Evolutionary conservation across 2,888 invertebrate species (phyloP).

Genomic region (Sycophila texana): DNA sequence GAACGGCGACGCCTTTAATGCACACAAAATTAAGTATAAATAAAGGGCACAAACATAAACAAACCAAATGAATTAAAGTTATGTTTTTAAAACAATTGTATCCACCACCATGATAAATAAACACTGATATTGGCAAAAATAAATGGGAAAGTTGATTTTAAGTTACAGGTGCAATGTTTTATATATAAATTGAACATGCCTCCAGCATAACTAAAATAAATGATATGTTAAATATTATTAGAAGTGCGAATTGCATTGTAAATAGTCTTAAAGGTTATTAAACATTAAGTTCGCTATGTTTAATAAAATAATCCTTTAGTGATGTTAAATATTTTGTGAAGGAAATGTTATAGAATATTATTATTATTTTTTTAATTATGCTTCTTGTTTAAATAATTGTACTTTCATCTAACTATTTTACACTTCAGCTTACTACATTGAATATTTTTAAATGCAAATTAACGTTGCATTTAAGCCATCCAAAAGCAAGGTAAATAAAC

Average conservation of each 20-base stretch:
- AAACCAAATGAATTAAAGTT: constrained; percentile 6
- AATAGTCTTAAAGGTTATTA: neutral
- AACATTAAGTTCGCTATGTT: neutral
- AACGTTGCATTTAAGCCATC: constrained; percentile 46
- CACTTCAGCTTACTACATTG: constrained; percentile 25
- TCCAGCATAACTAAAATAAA: constrained; percentile 12
- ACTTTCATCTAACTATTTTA: neutral
- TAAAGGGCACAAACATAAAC: constrained; percentile 29
- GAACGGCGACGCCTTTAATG: neutral
- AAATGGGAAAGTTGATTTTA: constrained; percentile 29
- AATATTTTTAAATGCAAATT: constrained; percentile 19
- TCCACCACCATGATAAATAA: constrained; percentile 48
- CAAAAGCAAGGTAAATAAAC: constrained; percentile 36
- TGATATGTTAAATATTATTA: constrained; percentile 16
- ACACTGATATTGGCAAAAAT: constrained; percentile 21
- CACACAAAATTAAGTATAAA: neutral
- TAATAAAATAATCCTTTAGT: neutral
- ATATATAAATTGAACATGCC: constrained; percentile 34
- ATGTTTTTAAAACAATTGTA: constrained; percentile 35
- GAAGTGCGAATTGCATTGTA: neutral
- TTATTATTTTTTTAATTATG: neutral
- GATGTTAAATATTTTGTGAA: neutral
- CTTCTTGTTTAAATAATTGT: constrained; percentile 13
- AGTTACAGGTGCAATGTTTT: constrained; percentile 42
- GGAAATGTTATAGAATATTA: neutral